A percentile compares a stretch with the other conserved stretches of the same genome.
Evolutionary conservation across 2,888 invertebrate species (phyloP).

Genomic region (Standfussiana lucernea): DNA sequence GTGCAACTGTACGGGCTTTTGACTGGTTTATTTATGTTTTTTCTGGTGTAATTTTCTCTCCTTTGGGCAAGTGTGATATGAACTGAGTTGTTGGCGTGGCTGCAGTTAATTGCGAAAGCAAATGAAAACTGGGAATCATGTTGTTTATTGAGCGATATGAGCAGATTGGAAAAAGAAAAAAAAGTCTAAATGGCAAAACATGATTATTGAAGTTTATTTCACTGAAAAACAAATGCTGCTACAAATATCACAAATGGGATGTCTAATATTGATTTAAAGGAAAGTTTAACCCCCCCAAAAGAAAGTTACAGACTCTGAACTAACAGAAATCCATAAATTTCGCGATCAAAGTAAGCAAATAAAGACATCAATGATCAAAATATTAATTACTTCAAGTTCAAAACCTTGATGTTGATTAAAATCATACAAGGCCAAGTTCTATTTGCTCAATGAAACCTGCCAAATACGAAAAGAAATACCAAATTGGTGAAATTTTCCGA

Average conservation of each 20-base stretch:
- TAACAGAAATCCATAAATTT: slow-evolving; percentile 18
- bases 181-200: not conserved
- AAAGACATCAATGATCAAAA: slow-evolving; percentile 43
- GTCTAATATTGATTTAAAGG: not conserved
- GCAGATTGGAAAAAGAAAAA: not conserved
- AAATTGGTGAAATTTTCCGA: slow-evolving; percentile 60
- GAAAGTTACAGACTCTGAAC: slow-evolving; percentile 28
- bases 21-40: slow-evolving; percentile 60
- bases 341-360: slow-evolving; percentile 54
- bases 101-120: slow-evolving; percentile 22
- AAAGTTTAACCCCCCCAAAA: not conserved
- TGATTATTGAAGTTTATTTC: not conserved
- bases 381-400: slow-evolving; percentile 56
- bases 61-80: slow-evolving; percentile 41
- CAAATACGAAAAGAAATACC: slow-evolving; percentile 58
- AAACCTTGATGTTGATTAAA: slow-evolving; percentile 52
- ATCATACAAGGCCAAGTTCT: slow-evolving; percentile 56
- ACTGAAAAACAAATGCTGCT: not conserved
- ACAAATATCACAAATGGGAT: not conserved
- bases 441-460: slow-evolving; percentile 53
- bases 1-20: slow-evolving; percentile 64
- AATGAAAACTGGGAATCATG: slow-evolving; percentile 8
- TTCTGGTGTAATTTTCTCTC: slow-evolving; percentile 53
- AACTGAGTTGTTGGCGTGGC: slow-evolving; percentile 23
- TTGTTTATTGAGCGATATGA: slow-evolving; percentile 5